Base-by-base conservation (phyloP, 2,888 invertebrate species). In the Blomia tropicalis region DNA sequence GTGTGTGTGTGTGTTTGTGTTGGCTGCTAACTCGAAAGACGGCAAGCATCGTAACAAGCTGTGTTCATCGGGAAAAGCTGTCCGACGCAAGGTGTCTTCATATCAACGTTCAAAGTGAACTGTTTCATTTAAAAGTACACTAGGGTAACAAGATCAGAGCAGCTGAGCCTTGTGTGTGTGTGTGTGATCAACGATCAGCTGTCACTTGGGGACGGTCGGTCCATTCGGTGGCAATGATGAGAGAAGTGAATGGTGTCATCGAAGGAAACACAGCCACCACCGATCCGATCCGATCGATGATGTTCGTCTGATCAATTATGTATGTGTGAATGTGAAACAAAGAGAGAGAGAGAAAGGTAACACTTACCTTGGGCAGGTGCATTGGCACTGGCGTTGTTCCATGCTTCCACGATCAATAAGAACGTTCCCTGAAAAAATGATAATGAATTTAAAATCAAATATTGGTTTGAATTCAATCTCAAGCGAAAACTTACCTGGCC, bases 331-430 rank as follows among this genome's bases (percentile, higher is more conserved):
- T 41, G 41, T 41, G 51, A 7, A 58, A 25, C 32, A 17, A 43
- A 27, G 29, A 27, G 58, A 59, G 7, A 11, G 30, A 31, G 17
- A n/a, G 27, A 59, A 25, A 60, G 54, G 64, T 61, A 44, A 62
- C 62, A 25, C 62, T 62, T 75, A 87, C 87, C 77, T 92, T 43
- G 41, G 23, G 62, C 44, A 41, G 36, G 29, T 61, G 58, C 29
- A 27, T 23, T 14, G 2, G 56, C 56, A 43, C 54, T 54, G 22
- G 44, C 62, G 58, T 62, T 62, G 43, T 62, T 91, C 85, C 87
- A 90, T 73, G 91, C 92, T 79, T 93, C 93, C 71, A 95, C 85
- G 75, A 95, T 91, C 73, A 95, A 81, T 72, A 92, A 90, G 79
- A 93, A 93, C 71, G 91, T 88, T 71, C 91, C 90, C 93, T 67